Conservation (phyloP, 2,888 invertebrate species). For the Athripsodes cinereus region DNA sequence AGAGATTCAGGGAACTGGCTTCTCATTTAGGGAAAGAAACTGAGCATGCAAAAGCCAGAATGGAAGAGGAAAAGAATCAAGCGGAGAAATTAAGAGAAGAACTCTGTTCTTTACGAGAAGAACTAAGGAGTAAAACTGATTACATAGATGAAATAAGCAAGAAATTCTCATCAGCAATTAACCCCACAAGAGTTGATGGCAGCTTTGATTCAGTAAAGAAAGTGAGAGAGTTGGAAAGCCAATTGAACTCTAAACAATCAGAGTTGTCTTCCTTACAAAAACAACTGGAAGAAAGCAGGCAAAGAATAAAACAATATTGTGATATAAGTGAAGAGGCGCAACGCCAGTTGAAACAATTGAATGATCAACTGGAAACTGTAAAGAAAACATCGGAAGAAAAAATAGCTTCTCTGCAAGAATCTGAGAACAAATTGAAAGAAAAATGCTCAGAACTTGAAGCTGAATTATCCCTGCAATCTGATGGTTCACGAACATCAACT, state of each 20-base stretch:
- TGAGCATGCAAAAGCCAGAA: constrained; percentile 57
- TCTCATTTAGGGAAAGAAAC: constrained; percentile 65
- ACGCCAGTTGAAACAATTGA: constrained; percentile 62
- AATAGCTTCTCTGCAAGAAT: constrained; percentile 44
- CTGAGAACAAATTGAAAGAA: constrained; percentile 50
- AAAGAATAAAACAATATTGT: constrained; percentile 79
- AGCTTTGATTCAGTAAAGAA: constrained; percentile 58
- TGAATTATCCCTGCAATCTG: constrained; percentile 62
- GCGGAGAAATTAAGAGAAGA: constrained; percentile 58
- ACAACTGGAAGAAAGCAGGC: constrained; percentile 66
- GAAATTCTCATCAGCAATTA: constrained; percentile 55
- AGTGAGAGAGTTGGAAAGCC: constrained; percentile 64
- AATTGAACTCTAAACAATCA: constrained; percentile 54
- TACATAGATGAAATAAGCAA: constrained; percentile 64
- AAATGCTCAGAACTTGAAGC: constrained; percentile 62
- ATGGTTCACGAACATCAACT: constrained; percentile 52
- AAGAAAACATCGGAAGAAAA: constrained; percentile 56
- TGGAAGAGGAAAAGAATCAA: constrained; percentile 65
- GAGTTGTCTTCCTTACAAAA: constrained; percentile 64
- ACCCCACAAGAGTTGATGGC: constrained; percentile 48
- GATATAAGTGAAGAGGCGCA: constrained; percentile 79
- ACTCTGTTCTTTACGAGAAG: constrained; percentile 53
- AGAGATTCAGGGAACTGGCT: constrained; percentile 66
- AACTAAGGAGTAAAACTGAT: constrained; percentile 53
- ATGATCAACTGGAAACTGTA: constrained; percentile 52